Base-by-base conservation (phyloP, 2,797 vertebrate species). In the Pelodytes ibericus region DNA sequence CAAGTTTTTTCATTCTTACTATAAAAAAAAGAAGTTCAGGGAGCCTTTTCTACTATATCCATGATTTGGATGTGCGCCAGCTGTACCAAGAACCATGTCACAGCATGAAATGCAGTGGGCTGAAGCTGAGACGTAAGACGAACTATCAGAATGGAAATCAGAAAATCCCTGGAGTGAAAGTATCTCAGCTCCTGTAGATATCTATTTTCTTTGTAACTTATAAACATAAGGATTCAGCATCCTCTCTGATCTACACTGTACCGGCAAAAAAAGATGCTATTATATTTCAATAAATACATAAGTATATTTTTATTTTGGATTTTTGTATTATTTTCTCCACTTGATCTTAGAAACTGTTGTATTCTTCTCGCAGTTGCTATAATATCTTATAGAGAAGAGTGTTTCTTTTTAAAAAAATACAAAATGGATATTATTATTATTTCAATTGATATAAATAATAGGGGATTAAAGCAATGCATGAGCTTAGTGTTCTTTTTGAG, bases 81-180 rank as follows among this genome's bases (percentile, higher is more conserved):
- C 75, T 67, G 69, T 67, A 62, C 70, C 70, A 67, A 72, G 70
- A 78, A 78, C 69, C 72, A 78, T 72, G 70, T 78, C 75, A 67
- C 75, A 78, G 75, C 75, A 60, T 72, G 75, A 78, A 72, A 72
- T 72, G 62, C 75, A 78, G 63, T 67, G 70, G 56, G 75, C 56
- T 78, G 70, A 78, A 78, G 69, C 75, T 72, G 68, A 66, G 63
- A 67, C 27, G 60, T 67, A 78, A 78, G 75, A 78, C 67, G 75
- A 78, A 78, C 75, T 68, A 78, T 78, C 75, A 72, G 75, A 78
- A 78, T 78, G 75, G 75, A 78, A 78, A 78, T 78, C 75, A 72
- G 75, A 67, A 78, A 72, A 61, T 78, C 62, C 75, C 75, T 62
- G 70, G 69, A 78, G 75, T 67, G 75, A 78, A 61, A 78, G 75